Conservation (phyloP, 2,797 vertebrate species). For the Platalea minor region DNA sequence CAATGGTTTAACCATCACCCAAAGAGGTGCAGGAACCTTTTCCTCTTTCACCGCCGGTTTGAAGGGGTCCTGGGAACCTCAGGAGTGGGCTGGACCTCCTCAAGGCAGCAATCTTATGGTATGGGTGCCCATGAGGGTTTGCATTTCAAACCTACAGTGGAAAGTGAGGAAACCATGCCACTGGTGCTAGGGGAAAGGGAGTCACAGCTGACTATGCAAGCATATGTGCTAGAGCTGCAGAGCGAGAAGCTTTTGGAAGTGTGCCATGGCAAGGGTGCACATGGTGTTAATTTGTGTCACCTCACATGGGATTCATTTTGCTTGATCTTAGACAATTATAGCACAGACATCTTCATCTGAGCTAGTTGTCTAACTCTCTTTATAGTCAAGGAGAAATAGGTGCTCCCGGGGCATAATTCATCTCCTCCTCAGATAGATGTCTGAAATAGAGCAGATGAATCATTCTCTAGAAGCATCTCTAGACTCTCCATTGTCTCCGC, state of each 20-base stretch:
- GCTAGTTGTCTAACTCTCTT: background rate
- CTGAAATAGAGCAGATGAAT: constrained; percentile 45
- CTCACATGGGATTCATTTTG: background rate
- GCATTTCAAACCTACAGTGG: background rate
- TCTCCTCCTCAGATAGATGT: background rate
- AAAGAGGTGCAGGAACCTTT: background rate
- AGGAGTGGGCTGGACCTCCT: background rate
- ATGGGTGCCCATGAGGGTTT: background rate
- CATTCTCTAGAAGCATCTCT: constrained; percentile 18
- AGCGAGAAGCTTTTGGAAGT: background rate
- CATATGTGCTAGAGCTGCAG: background rate
- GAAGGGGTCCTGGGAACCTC: background rate
- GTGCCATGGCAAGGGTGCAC: background rate
- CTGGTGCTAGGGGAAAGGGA: background rate
- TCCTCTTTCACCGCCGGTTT: background rate
- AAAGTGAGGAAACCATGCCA: background rate
- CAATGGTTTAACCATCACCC: background rate
- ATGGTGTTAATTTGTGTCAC: background rate
- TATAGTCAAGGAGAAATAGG: background rate
- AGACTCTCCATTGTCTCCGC: background rate
- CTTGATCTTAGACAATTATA: background rate
- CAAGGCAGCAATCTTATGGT: background rate
- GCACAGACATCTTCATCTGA: background rate
- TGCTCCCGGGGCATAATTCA: background rate
- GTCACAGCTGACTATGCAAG: background rate